Evolutionary conservation across 2,113 vertebrate species (phyloP).

Genomic region (Emydocephalus ijimae): DNA sequence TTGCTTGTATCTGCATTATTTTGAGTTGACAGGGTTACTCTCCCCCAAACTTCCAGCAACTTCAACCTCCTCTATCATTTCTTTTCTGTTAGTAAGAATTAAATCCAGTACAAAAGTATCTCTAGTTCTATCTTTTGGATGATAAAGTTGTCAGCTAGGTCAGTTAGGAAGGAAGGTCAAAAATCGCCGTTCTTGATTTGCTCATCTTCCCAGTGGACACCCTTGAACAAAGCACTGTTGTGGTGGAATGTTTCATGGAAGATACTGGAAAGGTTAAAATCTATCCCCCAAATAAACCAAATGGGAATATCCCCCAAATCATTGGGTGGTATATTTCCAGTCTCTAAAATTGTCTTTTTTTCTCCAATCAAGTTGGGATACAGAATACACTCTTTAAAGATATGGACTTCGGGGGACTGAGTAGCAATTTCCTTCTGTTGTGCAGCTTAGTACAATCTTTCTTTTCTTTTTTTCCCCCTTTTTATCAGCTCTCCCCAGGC

Average conservation of each 20-base stretch:
- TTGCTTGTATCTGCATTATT: no score
- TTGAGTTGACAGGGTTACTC: no score
- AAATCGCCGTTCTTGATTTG: background rate
- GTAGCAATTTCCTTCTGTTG: slow-evolving; percentile 29
- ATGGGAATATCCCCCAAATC: background rate
- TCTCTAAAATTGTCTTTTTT: background rate
- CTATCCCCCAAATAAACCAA: background rate
- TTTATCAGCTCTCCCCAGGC: slow-evolving; percentile 53
- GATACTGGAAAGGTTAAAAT: background rate
- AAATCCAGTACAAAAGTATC: no score
- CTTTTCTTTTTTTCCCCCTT: background rate
- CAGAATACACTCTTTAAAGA: slow-evolving; percentile 39
- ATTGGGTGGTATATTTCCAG: background rate
- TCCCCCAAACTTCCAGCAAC: no score
- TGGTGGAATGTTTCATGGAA: no score
- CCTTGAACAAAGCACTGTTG: background rate
- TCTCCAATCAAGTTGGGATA: slow-evolving; percentile 24
- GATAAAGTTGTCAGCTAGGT: no score
- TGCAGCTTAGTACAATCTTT: slow-evolving; percentile 6
- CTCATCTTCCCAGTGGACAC: background rate
- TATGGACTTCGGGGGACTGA: slow-evolving; percentile 37
- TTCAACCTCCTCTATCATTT: no score
- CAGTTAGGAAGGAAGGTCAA: background rate
- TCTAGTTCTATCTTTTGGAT: no score
- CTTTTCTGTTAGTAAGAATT: no score